These are phyloP conservation scores for Nomia melanderi DNA, from an alignment of 1,140 invertebrate genomes.

Conservation along the genomic window DNA sequence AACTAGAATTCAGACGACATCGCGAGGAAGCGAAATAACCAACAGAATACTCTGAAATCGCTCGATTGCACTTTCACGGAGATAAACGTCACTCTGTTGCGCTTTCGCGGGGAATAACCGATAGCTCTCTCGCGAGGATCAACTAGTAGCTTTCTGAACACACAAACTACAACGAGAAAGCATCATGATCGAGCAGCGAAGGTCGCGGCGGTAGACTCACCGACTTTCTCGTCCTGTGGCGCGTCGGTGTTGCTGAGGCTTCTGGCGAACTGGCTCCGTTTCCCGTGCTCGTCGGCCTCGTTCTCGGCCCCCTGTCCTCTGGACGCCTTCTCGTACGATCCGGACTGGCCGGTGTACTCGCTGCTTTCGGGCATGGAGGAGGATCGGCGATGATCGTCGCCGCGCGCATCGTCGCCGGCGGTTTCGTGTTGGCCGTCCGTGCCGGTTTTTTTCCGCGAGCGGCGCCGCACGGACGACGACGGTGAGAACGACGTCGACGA, in stretches of 20 bases:
- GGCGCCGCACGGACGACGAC: constrained; percentile 45
- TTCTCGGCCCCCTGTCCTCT: constrained; percentile 71
- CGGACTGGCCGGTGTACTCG: constrained; percentile 77
- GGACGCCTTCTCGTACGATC: constrained; percentile 78
- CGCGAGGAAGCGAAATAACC: too few relatives aligned
- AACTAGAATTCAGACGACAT: too few relatives aligned
- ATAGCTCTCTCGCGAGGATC: too few relatives aligned
- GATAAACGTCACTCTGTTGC: too few relatives aligned
- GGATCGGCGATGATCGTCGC: constrained; percentile 74
- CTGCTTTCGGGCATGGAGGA: constrained; percentile 79
- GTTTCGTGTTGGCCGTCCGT: constrained; percentile 42
- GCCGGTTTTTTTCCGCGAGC: constrained; percentile 54
- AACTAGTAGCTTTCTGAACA: too few relatives aligned
- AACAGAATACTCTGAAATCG: too few relatives aligned
- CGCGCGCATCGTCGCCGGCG: constrained; percentile 46
- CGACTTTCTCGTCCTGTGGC: constrained; percentile 91
- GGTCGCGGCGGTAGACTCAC: constrained; percentile 84
- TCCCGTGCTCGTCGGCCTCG: constrained; percentile 75
- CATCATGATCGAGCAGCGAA: too few relatives aligned
- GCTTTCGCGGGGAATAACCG: too few relatives aligned
- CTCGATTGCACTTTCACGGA: too few relatives aligned
- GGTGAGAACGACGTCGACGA: constrained; percentile 25
- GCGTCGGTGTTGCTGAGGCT: constrained; percentile 91
- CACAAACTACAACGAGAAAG: too few relatives aligned
- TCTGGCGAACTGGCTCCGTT: constrained; percentile 88